Evolutionary conservation across 2,797 vertebrate genomes (phyloP).

Genomic region (Eutrigla gurnardus): DNA sequence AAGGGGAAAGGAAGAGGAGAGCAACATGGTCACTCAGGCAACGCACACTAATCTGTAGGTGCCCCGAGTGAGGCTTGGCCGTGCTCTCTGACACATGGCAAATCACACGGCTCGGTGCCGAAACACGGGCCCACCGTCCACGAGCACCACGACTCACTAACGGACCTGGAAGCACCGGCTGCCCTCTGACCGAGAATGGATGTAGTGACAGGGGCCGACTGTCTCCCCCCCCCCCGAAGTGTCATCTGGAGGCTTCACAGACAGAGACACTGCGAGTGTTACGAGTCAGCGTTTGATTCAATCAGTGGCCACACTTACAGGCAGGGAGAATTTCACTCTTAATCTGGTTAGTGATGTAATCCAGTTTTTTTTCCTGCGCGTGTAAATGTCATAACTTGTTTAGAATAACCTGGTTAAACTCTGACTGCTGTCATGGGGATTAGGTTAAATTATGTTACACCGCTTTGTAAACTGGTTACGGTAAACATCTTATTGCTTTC

Average conservation of each 20-base stretch:
- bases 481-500: background rate
- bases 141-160: slow-evolving; percentile 47
- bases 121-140: slow-evolving; percentile 59
- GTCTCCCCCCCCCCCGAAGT: slow-evolving; percentile 24
- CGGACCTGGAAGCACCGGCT: slow-evolving; percentile 60
- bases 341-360: slow-evolving; percentile 47
- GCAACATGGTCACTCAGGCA: slow-evolving; percentile 47
- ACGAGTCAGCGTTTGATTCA: slow-evolving; percentile 40
- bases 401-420: slow-evolving; percentile 38
- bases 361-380: slow-evolving; percentile 24
- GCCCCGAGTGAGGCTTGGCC: slow-evolving; percentile 63
- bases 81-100: slow-evolving; percentile 72
- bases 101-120: slow-evolving; percentile 75
- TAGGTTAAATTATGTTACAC: slow-evolving; percentile 14
- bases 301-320: slow-evolving; percentile 33
- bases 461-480: background rate
- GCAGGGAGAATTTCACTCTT: slow-evolving; percentile 26
- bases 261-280: slow-evolving; percentile 33
- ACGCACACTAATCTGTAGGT: slow-evolving; percentile 57
- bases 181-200: slow-evolving; percentile 53
- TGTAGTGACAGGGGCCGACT: slow-evolving; percentile 32
- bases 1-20: slow-evolving; percentile 27
- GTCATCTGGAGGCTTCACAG: slow-evolving; percentile 44
- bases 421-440: slow-evolving; percentile 27
- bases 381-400: slow-evolving; percentile 46